phyloP scores from a whole-genome alignment of 2,888 invertebrate genomes.

The Dione juno region DNA sequence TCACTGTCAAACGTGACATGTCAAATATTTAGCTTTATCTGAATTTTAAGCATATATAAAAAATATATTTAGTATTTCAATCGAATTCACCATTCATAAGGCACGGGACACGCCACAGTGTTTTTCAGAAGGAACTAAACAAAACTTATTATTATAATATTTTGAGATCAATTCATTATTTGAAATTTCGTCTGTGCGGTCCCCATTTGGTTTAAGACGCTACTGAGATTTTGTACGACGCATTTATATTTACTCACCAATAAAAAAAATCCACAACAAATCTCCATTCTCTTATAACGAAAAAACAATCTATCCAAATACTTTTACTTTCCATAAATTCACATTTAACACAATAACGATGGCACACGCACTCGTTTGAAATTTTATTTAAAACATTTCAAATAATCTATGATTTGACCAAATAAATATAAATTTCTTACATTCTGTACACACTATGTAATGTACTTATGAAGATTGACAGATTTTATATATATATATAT shows the following conservation, averaged over 20 bases:
- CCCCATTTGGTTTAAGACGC: slow-evolving; percentile 56
- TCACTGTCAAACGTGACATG: slow-evolving; percentile 7
- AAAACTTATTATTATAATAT: slow-evolving; percentile 58
- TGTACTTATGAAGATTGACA: not conserved
- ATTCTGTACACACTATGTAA: not conserved
- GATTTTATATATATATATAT: no score
- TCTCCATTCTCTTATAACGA: slow-evolving; percentile 39
- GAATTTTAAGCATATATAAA: not conserved
- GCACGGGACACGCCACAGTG: slow-evolving; percentile 61
- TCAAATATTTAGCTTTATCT: not conserved
- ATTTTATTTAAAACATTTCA: not conserved
- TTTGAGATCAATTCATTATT: slow-evolving; percentile 70
- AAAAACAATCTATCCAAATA: slow-evolving; percentile 40
- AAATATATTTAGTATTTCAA: slow-evolving; percentile 37
- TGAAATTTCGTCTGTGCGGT: slow-evolving; percentile 56
- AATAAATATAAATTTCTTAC: slow-evolving; percentile 9
- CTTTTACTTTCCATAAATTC: slow-evolving; percentile 16
- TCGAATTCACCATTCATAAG: slow-evolving; percentile 58
- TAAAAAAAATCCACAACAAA: slow-evolving; percentile 40
- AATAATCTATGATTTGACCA: slow-evolving; percentile 15
- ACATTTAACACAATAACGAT: slow-evolving; percentile 33
- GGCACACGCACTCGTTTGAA: slow-evolving; percentile 32
- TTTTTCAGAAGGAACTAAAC: slow-evolving; percentile 71
- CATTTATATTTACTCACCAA: slow-evolving; percentile 5
- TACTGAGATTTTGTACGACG: slow-evolving; percentile 26